Conservation (phyloP, 1,140 invertebrate genomes). For the Hyles euphorbiae region DNA sequence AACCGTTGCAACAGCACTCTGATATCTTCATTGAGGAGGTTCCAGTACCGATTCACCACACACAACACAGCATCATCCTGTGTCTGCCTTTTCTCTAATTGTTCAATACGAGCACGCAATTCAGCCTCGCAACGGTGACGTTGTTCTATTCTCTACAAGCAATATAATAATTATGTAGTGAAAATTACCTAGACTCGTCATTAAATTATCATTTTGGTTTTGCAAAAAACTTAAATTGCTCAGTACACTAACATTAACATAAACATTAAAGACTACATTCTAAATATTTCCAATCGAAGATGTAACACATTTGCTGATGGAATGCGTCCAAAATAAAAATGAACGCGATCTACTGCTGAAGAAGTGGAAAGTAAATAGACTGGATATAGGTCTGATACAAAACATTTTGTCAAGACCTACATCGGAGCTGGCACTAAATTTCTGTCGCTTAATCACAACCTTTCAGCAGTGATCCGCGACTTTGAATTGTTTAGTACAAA, state of each 20-base stretch:
- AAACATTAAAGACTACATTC: neutral
- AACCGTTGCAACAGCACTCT: constrained; percentile 94
- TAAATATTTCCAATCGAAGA: neutral
- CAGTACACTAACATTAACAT: neutral
- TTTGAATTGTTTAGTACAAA: too few relatives aligned
- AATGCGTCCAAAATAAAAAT: too few relatives aligned
- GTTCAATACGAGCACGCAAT: constrained; percentile 93
- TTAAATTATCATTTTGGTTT: neutral
- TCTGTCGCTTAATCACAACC: too few relatives aligned
- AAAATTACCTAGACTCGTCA: constrained; percentile 1
- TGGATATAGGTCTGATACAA: too few relatives aligned
- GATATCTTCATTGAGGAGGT: constrained; percentile 97
- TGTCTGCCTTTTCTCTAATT: constrained; percentile 96
- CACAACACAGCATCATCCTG: constrained; percentile 98
- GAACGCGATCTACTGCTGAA: too few relatives aligned
- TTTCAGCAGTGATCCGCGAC: too few relatives aligned
- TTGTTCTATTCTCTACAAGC: constrained; percentile 89
- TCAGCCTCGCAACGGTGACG: constrained; percentile 92
- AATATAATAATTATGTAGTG: neutral
- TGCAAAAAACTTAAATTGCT: neutral
- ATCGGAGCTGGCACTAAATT: too few relatives aligned
- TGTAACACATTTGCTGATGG: too few relatives aligned
- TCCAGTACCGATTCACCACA: constrained; percentile 99
- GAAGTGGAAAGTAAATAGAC: too few relatives aligned
- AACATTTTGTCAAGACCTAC: too few relatives aligned